These are phyloP conservation scores for Pterobdella sp. DNA, from an alignment of 2,888 invertebrate genomes.

Conservation along the genomic window DNA sequence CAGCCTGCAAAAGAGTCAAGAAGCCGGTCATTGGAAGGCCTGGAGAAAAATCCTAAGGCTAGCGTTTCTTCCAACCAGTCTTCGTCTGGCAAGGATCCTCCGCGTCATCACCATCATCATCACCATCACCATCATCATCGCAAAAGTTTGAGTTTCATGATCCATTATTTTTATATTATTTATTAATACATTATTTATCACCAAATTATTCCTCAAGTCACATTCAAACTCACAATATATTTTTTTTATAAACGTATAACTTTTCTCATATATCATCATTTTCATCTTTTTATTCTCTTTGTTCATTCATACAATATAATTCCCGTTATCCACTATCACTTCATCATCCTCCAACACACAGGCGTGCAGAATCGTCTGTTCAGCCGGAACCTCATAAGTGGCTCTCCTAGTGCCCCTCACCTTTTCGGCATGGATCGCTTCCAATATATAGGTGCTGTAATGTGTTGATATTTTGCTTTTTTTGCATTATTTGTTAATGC, in stretches of 20 bases:
- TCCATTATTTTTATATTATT: too few species aligned
- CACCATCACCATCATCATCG: conserved; percentile 20
- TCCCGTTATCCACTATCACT: too few species aligned
- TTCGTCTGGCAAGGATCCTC: neutral
- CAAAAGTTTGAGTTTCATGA: conserved; percentile 1
- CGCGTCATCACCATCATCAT: conserved; percentile 11
- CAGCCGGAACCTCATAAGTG: conserved; percentile 50
- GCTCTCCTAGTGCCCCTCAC: conserved; percentile 49
- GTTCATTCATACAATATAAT: too few species aligned
- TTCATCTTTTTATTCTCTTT: too few species aligned
- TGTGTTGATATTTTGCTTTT: neutral
- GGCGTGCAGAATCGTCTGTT: conserved; percentile 35
- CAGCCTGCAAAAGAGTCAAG: conserved; percentile 28
- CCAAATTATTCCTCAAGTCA: too few species aligned
- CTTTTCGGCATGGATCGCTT: conserved; percentile 38
- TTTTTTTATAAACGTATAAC: too few species aligned
- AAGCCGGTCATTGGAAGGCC: conserved; percentile 30
- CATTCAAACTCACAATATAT: too few species aligned
- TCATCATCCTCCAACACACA: neutral
- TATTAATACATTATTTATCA: too few species aligned
- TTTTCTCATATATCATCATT: too few species aligned
- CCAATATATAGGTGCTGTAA: conserved; percentile 26
- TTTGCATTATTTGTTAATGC: neutral
- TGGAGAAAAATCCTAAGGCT: conserved; percentile 28
- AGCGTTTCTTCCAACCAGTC: neutral